A percentile compares a stretch with the other conserved stretches of the same genome.
phyloP scores from a whole-genome alignment of 2,113 vertebrate species.

The Nothoprocta pentlandii region DNA sequence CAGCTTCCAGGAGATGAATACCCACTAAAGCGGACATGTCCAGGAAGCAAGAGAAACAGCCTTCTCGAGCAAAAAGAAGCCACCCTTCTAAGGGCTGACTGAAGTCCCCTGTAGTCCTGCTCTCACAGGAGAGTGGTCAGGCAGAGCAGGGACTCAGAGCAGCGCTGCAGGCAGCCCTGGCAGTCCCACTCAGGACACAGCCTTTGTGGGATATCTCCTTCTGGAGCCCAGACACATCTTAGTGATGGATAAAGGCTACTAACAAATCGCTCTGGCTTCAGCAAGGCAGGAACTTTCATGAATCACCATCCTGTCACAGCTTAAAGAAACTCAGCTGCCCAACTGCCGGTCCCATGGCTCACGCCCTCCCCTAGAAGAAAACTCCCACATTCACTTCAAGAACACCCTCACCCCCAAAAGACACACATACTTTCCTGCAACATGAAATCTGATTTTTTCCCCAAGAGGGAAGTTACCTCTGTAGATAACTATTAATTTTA shows the following conservation, averaged over 20 bases:
- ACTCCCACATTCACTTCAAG: background rate
- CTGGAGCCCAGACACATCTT: background rate
- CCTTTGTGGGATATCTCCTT: rapidly evolving
- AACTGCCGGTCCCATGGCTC: background rate
- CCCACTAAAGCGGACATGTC: background rate
- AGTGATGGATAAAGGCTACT: background rate
- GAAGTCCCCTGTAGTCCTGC: background rate
- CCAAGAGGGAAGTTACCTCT: background rate
- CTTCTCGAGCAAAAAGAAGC: background rate
- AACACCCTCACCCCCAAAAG: background rate
- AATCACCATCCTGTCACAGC: background rate
- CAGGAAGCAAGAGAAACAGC: background rate
- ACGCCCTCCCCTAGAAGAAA: background rate
- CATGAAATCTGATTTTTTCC: background rate
- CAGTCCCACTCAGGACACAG: background rate
- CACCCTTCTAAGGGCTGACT: background rate
- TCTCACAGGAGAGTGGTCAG: background rate
- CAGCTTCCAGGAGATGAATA: background rate
- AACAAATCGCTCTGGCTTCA: background rate
- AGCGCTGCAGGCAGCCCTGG: background rate
- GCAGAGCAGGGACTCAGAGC: background rate
- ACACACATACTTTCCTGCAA: background rate
- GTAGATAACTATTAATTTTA: background rate
- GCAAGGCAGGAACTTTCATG: background rate
- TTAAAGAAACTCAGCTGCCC: background rate